Base-by-base conservation (phyloP, 2,888 invertebrate genomes). In the Scaeva pyrastri region DNA sequence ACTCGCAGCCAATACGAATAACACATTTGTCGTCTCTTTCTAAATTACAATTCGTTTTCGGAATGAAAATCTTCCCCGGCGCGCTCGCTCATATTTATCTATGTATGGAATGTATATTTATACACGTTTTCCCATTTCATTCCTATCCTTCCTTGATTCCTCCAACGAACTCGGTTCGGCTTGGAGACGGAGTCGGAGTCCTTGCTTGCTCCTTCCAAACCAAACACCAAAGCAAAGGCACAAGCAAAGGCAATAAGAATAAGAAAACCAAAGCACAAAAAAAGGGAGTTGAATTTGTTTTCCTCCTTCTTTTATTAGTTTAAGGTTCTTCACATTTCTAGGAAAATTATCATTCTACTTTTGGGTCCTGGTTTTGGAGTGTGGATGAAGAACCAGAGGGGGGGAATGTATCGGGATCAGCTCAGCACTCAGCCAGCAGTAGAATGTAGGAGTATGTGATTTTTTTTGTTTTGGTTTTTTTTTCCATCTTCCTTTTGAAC, bases 301-400 rank as follows among this genome's bases (percentile, higher is more conserved):
- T 70, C 70, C 72, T 78, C 78, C 64, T 82, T 71, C 77, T 78
- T 86, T 86, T 74, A 86, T 86, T 77, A 86, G 86, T 68, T 68
- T 68, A 50, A 68, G 68, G 68, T 82, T 77, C 73, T 77, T 73
- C 43, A 66, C 72, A 64, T 84, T 80, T 85, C 76, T 85, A 70
- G 48, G 77, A 86, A 86, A 86, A 78, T 86, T 82, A 86, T 86
- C 86, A 86, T 86, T 86, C 73, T 68, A 43, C 81, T 62, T 16
- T 36, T 12, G 5, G 31, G 31, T 31, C 8, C 5, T 31, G 31
- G 31, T 5, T 7, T 31, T 31, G 8, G 31, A 31, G 31, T 31
- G 31, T 31, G 6, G 2, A 1, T 31, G 26, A 6, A 26, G 26
- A 4, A n/a, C n/a, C n/a, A n/a, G n/a, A n/a, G n/a, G n/a, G n/a